phyloP scores from a whole-genome alignment of 1,140 invertebrate species.

The Pseudoatta argentina region DNA sequence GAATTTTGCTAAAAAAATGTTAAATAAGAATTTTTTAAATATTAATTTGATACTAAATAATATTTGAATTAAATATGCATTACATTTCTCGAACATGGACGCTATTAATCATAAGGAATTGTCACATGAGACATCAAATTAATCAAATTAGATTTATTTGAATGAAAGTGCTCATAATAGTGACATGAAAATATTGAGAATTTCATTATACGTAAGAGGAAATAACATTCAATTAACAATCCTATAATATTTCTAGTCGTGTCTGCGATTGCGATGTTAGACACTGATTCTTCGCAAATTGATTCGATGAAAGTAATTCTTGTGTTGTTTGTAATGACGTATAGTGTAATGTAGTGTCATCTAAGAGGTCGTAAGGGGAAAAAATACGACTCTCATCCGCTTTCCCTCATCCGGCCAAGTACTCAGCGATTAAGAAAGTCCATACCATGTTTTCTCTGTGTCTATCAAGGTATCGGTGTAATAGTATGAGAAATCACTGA shows the following conservation, averaged over 20 bases:
- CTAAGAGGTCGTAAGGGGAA: slow-evolving; percentile 46
- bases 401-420: slow-evolving; percentile 59
- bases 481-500: slow-evolving; percentile 30
- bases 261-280: background rate
- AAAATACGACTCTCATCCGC: slow-evolving; percentile 59
- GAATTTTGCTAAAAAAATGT: background rate
- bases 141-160: background rate
- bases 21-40: background rate
- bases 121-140: background rate
- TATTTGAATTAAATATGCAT: background rate
- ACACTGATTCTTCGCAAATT: background rate
- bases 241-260: background rate
- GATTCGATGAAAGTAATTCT: slow-evolving; percentile 45
- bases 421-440: slow-evolving; percentile 42
- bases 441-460: slow-evolving; percentile 50
- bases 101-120: background rate
- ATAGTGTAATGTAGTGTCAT: background rate
- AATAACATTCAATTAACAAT: background rate
- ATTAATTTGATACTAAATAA: too few species aligned
- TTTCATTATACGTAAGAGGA: background rate
- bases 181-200: background rate
- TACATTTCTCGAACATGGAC: background rate
- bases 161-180: background rate
- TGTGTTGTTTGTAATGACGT: background rate
- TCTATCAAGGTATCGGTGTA: background rate